These are phyloP conservation scores for Stylophora pistillata DNA, from an alignment of 64 coral and sea anemone species.

Conservation along the genomic window DNA sequence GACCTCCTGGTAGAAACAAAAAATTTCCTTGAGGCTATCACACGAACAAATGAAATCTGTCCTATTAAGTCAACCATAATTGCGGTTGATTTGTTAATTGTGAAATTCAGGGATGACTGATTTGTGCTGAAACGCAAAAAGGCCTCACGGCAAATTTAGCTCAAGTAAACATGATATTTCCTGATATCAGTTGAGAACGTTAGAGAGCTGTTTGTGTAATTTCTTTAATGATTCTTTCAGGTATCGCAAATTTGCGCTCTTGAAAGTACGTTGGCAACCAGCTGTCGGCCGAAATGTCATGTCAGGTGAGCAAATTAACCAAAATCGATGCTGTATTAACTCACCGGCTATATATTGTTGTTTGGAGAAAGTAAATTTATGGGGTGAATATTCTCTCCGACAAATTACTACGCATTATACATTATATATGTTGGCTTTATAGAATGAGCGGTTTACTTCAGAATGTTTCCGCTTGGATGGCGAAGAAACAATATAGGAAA, in stretches of 20 bases:
- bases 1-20: background rate
- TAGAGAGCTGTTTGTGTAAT: background rate
- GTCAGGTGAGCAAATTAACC: background rate
- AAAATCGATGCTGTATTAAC: background rate
- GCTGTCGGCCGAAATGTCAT: background rate
- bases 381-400: background rate
- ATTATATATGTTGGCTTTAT: background rate
- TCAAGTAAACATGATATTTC: too few species aligned
- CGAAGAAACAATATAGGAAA: background rate
- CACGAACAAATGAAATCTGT: background rate
- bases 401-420: background rate
- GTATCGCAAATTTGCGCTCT: background rate
- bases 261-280: background rate
- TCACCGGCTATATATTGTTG: background rate
- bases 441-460: background rate
- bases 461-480: background rate
- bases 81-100: background rate
- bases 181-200: background rate
- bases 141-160: too few species aligned
- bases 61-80: background rate
- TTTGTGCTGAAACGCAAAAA: too few species aligned
- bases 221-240: background rate
- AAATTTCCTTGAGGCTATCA: background rate
- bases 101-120: background rate
- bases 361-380: background rate